Evolutionary conservation across 2,113 vertebrate species (phyloP).

Genomic region (Rafetus swinhoei): DNA sequence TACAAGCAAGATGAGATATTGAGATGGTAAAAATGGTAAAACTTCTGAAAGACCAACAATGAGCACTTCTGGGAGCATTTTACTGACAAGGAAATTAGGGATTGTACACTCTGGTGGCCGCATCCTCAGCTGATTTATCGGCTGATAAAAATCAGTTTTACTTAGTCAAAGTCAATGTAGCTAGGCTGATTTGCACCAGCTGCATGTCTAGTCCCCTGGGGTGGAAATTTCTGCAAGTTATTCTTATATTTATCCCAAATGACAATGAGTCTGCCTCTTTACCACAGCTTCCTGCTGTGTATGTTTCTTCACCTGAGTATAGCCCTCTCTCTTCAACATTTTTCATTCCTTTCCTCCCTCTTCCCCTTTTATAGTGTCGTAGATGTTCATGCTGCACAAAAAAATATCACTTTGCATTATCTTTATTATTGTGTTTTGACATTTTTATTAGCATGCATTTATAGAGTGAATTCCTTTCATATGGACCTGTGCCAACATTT

Average conservation of each 20-base stretch:
- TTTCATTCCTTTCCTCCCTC: constrained; percentile 1
- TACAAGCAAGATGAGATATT: background rate
- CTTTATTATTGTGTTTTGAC: constrained; percentile 25
- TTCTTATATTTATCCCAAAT: background rate
- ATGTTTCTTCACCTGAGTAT: background rate
- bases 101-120: background rate
- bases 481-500: constrained; percentile 31
- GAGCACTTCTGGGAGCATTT: background rate
- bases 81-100: background rate
- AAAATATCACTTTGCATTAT: background rate
- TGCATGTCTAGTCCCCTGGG: background rate
- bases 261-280: background rate
- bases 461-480: constrained; percentile 40
- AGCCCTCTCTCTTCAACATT: background rate
- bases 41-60: background rate
- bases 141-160: background rate
- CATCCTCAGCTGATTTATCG: constrained; percentile 6
- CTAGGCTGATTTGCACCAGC: background rate
- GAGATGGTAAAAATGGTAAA: background rate
- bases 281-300: background rate
- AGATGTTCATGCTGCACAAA: background rate
- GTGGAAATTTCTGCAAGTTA: background rate
- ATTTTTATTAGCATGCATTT: constrained; percentile 38
- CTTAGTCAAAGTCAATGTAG: background rate
- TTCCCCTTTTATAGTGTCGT: constrained; percentile 45